Percentiles rank a stretch among this genome's conserved stretches.
Evolutionary conservation across 1,140 invertebrate species (phyloP).

Genomic region (Cyclargus thomasi): DNA sequence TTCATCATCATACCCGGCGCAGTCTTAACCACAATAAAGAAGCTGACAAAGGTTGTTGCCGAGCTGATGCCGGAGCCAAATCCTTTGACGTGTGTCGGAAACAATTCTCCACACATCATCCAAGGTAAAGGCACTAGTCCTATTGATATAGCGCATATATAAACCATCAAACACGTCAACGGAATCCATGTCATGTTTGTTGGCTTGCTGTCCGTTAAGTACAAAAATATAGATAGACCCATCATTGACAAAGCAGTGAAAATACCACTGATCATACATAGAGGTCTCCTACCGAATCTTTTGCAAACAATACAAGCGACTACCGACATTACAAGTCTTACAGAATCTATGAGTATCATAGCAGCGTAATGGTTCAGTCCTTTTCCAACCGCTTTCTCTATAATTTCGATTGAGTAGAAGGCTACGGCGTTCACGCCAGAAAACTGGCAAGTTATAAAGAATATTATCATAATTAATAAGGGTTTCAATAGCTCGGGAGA

Average conservation of each 20-base stretch:
- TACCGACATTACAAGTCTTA: constrained; percentile 79
- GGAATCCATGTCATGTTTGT: constrained; percentile 71
- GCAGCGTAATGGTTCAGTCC: constrained; percentile 76
- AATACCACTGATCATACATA: constrained; percentile 77
- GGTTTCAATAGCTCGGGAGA: constrained; percentile 75
- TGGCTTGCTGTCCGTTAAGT: constrained; percentile 42
- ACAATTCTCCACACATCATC: constrained; percentile 81
- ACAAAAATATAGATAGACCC: constrained; percentile 64
- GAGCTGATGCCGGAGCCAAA: constrained; percentile 79
- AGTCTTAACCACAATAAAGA: constrained; percentile 83
- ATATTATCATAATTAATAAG: constrained; percentile 76
- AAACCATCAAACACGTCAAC: constrained; percentile 72
- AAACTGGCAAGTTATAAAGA: constrained; percentile 79
- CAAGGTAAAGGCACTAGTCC: constrained; percentile 82
- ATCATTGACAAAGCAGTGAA: constrained; percentile 75
- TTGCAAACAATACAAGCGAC: constrained; percentile 77
- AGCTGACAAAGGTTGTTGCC: constrained; percentile 79
- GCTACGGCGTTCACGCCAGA: constrained; percentile 81
- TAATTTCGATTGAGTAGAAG: constrained; percentile 83
- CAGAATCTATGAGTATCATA: constrained; percentile 81
- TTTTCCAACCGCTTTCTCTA: constrained; percentile 73
- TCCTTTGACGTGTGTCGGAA: constrained; percentile 75
- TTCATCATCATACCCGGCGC: constrained; percentile 77
- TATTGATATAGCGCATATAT: constrained; percentile 76
- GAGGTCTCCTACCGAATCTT: constrained; percentile 74